phyloP scores from a whole-genome alignment of 2,797 vertebrate species.

The Cirrhinus mrigala region DNA sequence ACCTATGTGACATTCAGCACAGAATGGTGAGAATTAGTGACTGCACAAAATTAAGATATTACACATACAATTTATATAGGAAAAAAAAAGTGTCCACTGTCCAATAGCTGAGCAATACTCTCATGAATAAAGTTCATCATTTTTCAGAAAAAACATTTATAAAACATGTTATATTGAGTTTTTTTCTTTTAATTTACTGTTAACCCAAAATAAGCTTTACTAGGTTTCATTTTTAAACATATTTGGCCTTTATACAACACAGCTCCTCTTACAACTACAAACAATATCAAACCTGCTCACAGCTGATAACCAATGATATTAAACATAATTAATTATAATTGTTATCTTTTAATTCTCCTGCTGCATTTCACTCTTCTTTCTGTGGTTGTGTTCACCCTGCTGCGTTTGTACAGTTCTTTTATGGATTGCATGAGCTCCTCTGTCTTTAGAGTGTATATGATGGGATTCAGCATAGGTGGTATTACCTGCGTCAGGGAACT shows the following conservation, averaged over 20 bases:
- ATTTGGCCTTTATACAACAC: background rate
- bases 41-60: background rate
- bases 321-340: too few species aligned
- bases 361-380: background rate
- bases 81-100: background rate
- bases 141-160: constrained; percentile 7
- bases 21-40: background rate
- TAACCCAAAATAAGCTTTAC: background rate
- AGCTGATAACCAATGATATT: too few species aligned
- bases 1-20: background rate
- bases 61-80: constrained; percentile 57
- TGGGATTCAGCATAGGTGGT: constrained; percentile 73
- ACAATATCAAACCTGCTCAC: background rate
- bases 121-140: too few species aligned
- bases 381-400: background rate
- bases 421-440: constrained; percentile 71
- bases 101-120: too few species aligned
- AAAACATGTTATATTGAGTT: too few species aligned
- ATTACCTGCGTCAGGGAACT: constrained; percentile 61
- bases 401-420: constrained; percentile 53
- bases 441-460: constrained; percentile 75
- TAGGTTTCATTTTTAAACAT: background rate
- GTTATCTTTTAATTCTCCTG: background rate
- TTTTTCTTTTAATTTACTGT: background rate
- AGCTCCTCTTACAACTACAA: background rate